Evolutionary conservation across 2,888 invertebrate genomes (phyloP).

Genomic region (Cenopis cana): DNA sequence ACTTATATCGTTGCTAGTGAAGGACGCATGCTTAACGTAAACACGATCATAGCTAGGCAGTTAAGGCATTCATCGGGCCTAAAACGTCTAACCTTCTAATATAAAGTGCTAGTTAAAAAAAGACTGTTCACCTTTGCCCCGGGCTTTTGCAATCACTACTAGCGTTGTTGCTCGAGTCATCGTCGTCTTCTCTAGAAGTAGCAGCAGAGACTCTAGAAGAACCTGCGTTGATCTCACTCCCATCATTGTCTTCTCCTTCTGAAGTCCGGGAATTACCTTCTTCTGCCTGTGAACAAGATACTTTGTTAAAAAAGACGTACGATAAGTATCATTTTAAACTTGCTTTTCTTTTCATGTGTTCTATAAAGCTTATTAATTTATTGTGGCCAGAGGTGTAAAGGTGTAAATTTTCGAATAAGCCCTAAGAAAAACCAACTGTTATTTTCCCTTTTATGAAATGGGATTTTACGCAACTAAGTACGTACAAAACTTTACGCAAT

Average conservation of each 20-base stretch:
- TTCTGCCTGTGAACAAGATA: constrained; percentile 70
- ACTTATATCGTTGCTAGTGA: too few species aligned
- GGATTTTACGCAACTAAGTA: too few species aligned
- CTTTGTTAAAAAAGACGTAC: background rate
- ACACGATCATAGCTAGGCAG: too few species aligned
- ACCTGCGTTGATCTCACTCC: constrained; percentile 72
- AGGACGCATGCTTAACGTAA: too few species aligned
- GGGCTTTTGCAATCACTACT: constrained; percentile 89
- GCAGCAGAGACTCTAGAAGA: constrained; percentile 84
- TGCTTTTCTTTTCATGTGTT: background rate
- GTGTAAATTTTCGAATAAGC: too few species aligned
- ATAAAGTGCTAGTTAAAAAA: too few species aligned
- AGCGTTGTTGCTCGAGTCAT: constrained; percentile 88
- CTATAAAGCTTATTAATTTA: background rate
- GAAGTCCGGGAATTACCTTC: constrained; percentile 76
- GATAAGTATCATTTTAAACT: background rate
- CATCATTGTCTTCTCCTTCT: constrained; percentile 78
- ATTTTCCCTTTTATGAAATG: too few species aligned
- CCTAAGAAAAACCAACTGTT: too few species aligned
- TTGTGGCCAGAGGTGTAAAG: too few species aligned
- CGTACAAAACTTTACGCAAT: too few species aligned
- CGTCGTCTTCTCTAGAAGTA: constrained; percentile 89
- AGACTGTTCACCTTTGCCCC: constrained; percentile 86
- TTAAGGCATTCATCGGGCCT: background rate
- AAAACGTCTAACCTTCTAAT: too few species aligned